Evolutionary conservation across 2,113 vertebrate genomes (phyloP).

Genomic region (Crotalus tigris): DNA sequence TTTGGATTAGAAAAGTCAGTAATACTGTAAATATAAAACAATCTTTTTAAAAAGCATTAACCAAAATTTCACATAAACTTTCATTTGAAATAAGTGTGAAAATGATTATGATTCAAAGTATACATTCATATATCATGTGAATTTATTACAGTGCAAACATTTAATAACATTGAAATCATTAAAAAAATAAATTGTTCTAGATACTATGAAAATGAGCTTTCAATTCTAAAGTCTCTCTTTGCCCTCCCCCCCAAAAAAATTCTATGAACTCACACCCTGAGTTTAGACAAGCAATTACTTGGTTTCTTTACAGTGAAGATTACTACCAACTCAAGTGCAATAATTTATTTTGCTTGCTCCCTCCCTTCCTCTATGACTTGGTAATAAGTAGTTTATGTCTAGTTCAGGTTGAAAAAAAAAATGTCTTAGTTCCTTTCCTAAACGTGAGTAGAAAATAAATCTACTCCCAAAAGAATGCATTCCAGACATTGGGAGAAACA

Average conservation of each 20-base stretch:
- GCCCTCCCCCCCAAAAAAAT: no score
- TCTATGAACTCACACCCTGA: background rate
- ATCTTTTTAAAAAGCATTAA: conserved; percentile 7
- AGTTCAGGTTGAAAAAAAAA: no score
- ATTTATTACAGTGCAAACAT: background rate
- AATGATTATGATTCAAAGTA: conserved; percentile 9
- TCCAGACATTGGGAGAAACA: no score
- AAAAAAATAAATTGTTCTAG: background rate
- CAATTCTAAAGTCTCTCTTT: background rate
- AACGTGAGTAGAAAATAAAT: no score
- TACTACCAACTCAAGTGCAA: no score
- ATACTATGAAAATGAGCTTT: background rate
- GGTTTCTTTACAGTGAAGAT: no score
- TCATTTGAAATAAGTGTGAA: conserved; percentile 7
- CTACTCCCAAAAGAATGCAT: no score
- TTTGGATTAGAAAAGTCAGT: background rate
- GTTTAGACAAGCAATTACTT: background rate
- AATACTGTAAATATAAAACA: background rate
- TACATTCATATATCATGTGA: background rate
- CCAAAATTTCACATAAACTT: conserved; percentile 5
- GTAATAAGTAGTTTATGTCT: no score
- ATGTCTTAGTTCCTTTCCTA: no score
- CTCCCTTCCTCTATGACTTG: background rate
- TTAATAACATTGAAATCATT: background rate
- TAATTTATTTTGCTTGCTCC: no score